phyloP scores from a whole-genome alignment of 2,113 vertebrate species.

The Sporophila hypoxantha region DNA sequence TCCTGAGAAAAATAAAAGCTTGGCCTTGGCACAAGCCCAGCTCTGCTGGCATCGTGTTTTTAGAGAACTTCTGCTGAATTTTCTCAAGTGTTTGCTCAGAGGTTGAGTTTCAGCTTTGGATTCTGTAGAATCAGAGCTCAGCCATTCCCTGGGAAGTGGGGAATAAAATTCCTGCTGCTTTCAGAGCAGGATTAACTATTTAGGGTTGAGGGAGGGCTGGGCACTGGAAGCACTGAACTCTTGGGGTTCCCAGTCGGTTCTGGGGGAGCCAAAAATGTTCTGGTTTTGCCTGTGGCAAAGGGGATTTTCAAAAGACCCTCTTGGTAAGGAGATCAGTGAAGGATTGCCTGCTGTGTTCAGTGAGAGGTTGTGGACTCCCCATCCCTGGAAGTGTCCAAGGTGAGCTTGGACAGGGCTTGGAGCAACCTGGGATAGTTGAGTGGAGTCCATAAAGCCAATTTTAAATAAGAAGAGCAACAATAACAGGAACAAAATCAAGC shows the following conservation, averaged over 20 bases:
- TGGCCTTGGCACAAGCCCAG: background rate
- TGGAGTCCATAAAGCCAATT: background rate
- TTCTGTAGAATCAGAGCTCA: background rate
- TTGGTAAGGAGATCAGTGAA: background rate
- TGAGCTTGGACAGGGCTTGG: background rate
- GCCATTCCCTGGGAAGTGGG: background rate
- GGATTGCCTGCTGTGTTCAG: background rate
- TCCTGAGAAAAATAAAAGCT: background rate
- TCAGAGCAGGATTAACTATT: background rate
- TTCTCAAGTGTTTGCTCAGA: background rate
- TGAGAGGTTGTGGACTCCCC: background rate
- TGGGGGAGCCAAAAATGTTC: background rate
- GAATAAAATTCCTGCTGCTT: background rate
- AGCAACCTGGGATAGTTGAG: background rate
- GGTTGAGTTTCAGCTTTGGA: background rate
- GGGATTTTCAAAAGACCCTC: background rate
- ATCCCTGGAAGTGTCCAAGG: background rate
- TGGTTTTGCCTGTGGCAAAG: background rate
- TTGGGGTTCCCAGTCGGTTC: background rate
- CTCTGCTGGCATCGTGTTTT: background rate
- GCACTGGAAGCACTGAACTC: background rate
- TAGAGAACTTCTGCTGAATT: background rate
- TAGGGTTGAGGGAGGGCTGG: background rate
- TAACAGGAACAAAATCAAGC: background rate
- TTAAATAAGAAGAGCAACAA: background rate